Percentiles rank a stretch among this genome's conserved stretches.
Evolutionary conservation across 1,140 invertebrate species (phyloP).

Genomic region (Hormaphis cornu): DNA sequence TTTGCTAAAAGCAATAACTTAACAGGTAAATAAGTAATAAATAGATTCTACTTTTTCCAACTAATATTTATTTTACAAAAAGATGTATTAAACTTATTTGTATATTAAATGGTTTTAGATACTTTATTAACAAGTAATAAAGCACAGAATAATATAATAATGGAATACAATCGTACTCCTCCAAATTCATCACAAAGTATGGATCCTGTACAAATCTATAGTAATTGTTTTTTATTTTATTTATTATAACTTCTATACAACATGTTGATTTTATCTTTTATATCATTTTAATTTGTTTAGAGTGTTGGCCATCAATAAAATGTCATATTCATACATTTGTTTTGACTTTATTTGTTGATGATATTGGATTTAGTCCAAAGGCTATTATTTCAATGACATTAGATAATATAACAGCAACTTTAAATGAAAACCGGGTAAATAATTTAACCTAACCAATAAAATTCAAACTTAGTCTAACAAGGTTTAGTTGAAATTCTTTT

Average conservation of each 20-base stretch:
- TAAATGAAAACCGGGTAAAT: conserved; percentile 8
- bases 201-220: background rate
- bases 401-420: conserved; percentile 41
- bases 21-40: background rate
- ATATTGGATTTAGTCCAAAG: conserved; percentile 38
- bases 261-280: background rate
- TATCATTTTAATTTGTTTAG: conserved; percentile 2
- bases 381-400: conserved; percentile 42
- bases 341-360: conserved; percentile 27
- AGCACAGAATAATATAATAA: background rate
- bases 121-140: background rate
- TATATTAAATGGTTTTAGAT: background rate
- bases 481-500: background rate
- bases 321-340: conserved; percentile 26
- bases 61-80: too few species aligned
- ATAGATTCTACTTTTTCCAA: too few species aligned
- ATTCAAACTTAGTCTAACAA: background rate
- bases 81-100: too few species aligned
- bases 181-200: background rate
- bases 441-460: background rate
- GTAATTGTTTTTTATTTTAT: background rate
- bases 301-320: conserved; percentile 21
- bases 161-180: background rate
- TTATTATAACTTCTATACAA: background rate
- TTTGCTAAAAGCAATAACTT: conserved; percentile 7